Percentiles rank a stretch among this genome's conserved stretches.
phyloP scores from a whole-genome alignment of 2,113 vertebrate genomes.

The Phalacrocorax aristotelis region DNA sequence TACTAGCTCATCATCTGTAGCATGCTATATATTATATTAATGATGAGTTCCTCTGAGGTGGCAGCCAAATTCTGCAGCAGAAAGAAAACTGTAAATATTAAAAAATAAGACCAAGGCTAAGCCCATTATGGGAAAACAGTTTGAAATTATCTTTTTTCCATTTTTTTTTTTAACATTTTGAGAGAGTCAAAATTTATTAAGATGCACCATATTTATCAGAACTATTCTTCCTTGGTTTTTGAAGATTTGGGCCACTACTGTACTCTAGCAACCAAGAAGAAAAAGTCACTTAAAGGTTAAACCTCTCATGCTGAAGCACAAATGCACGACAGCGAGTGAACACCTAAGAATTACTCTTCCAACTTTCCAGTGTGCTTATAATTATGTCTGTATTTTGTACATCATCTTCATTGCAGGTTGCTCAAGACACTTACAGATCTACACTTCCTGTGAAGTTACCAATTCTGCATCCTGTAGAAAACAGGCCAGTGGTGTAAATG shows the following conservation, averaged over 20 bases:
- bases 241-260: not conserved
- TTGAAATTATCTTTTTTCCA: not conserved
- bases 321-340: not conserved
- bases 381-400: not conserved
- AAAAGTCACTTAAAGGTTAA: not conserved
- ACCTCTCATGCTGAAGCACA: not conserved
- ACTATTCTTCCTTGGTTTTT: not conserved
- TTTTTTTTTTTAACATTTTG: not conserved
- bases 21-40: not conserved
- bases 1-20: not conserved
- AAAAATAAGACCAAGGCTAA: not conserved
- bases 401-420: not conserved
- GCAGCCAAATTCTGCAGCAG: not conserved
- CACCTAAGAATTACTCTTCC: not conserved
- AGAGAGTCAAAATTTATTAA: not conserved
- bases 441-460: not conserved
- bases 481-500: not conserved
- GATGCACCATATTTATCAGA: not conserved
- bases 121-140: not conserved
- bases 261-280: not conserved
- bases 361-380: not conserved
- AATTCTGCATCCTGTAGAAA: not conserved
- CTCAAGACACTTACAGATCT: not conserved
- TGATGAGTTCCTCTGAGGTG: not conserved
- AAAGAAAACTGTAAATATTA: conserved; percentile 10